These are phyloP conservation scores for Autographa gamma DNA, from an alignment of 2,888 invertebrate species.

Conservation along the genomic window DNA sequence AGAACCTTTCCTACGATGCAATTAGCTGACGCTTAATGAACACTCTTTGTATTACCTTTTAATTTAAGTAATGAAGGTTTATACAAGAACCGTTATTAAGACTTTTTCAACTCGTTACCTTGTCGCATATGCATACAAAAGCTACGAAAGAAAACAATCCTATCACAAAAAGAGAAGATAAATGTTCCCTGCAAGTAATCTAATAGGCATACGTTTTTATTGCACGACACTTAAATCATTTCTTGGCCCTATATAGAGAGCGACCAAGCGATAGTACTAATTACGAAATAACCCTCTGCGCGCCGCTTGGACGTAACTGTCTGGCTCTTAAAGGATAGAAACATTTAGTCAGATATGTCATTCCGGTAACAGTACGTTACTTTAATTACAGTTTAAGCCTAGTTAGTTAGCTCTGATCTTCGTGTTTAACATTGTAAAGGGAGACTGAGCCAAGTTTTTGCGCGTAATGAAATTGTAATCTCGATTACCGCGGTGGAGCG, in stretches of 20 bases:
- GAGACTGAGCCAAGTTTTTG: constrained; percentile 75
- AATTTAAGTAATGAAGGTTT: constrained; percentile 32
- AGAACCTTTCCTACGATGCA: constrained; percentile 48
- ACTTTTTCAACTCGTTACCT: constrained; percentile 34
- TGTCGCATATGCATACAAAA: constrained; percentile 49
- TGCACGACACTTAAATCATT: constrained; percentile 72
- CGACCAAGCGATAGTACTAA: constrained; percentile 72
- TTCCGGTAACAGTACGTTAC: constrained; percentile 83
- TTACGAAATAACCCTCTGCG: constrained; percentile 80
- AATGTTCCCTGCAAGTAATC: constrained; percentile 50
- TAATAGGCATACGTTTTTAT: constrained; percentile 61
- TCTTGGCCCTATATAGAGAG: constrained; percentile 75
- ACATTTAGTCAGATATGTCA: constrained; percentile 85
- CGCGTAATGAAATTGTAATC: constrained; percentile 77
- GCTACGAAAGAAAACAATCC: constrained; percentile 44
- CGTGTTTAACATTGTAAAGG: constrained; percentile 80
- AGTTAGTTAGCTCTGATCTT: constrained; percentile 77
- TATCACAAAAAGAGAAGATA: constrained; percentile 50
- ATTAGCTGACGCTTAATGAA: constrained; percentile 46
- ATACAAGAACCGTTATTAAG: constrained; percentile 30
- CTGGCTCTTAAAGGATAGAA: constrained; percentile 82
- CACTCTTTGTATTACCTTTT: constrained; percentile 36
- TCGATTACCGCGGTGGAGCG: constrained; percentile 58
- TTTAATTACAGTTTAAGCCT: constrained; percentile 81
- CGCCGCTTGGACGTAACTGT: constrained; percentile 77